Evolutionary conservation across 2,797 vertebrate species (phyloP), one percentile per base, ranked within the genome.

Genomic region (Microcaecilia unicolor): DNA sequence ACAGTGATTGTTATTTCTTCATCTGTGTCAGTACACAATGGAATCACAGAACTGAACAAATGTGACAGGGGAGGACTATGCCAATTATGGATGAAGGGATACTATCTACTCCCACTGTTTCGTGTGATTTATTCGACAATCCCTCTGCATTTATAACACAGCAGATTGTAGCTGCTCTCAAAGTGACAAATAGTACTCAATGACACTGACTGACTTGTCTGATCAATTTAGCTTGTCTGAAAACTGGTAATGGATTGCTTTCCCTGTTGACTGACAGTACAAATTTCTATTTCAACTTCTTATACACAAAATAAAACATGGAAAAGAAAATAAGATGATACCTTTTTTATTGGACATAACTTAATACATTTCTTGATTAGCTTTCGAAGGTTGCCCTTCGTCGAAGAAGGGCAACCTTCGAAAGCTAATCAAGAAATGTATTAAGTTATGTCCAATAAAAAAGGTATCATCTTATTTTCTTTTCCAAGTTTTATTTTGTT

Each of bases 161-260:
- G 75, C 71, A 73, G 70, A 76, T 73, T 81, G 62, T 55, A 67
- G 75, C 70, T 75, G 75, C 67, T 83, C 84, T 67, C 67, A 71
- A 78, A 83, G 79, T 85, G 87, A 86, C 76, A 77, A 80, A 85
- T 67, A 62, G 68, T 55, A 64, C 63, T 77, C 71, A 52, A 42
- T 80, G 89, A 89, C 88, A 87, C 73, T 88, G 89, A 92, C 80
- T 72, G 88, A 88, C 88, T 87, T 80, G 65, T 70, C 82, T 81
- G 87, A 93, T 94, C 89, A 90, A 89, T 89, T 82, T 78, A 80
- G 68, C 83, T 78, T 67, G 67, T 81, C 76, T 71, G 61, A 64
- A 62, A 74, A 78, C 76, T 66, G 54, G 65, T 70, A 48, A 46
- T 45, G 78, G 85, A 80, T 76, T 20, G 45, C 80, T 61, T 70